Evolutionary conservation across 2,888 invertebrate species (phyloP), one percentile per base, ranked within the genome.

Genomic region (Deroplatys truncata): DNA sequence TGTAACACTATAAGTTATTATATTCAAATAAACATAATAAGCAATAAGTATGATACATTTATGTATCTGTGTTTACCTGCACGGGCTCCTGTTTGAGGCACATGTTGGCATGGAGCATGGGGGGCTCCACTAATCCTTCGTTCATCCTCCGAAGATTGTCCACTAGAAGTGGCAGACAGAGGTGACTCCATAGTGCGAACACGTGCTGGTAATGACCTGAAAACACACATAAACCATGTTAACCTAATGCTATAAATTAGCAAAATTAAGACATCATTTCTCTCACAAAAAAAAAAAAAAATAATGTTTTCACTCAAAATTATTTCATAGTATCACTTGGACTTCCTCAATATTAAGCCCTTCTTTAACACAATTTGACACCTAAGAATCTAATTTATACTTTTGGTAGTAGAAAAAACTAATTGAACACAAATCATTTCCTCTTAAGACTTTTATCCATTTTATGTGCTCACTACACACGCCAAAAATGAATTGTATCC

Each of bases 121-220:
- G 56, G 20, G 82, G 82, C 83, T 83, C 87, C 87, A 83, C 83
- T 87, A 83, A 84, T 89, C 13, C 88, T 89, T n/a, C 91, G 90
- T 29, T 91, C 91, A 85, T 93, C 93, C 82, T 92, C 92, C 28
- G 93, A 92, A 43, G 93, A 92, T 89, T 92, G 92, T 28, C 92
- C 92, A 90, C 92, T 92, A 87, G 93, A 92, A 89, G 93, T 92
- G 84, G 93, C 92, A 31, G 93, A 93, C 85, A 93, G 90, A 29
- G 93, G 93, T 8, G 93, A 93, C 88, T 93, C 93, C 89, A 92
- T 92, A 13, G 93, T 92, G 89, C 92, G 91, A 82, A 89, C 56
- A 82, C 88, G 90, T n/a, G 90, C 85, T 4, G 90, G 91, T 10
- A 90, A 84, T 31, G 91, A 91, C 88, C 90, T 90, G 89, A 28